Base-by-base conservation (phyloP, 92 coral and sea anemone species). In the Heteractis magnifica region DNA sequence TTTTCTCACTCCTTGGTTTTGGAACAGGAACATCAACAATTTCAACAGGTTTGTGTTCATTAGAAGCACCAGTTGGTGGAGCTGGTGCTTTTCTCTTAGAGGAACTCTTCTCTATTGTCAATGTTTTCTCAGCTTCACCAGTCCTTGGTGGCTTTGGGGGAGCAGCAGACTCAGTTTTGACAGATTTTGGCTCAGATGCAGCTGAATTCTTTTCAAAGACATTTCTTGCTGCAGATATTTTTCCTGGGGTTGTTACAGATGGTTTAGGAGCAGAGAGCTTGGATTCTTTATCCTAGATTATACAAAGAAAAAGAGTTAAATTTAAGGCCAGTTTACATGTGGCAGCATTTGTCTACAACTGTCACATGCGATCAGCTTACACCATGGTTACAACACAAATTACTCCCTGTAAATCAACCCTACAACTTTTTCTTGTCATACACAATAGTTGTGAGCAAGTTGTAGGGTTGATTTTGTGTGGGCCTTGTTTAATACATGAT, bases 141-240 rank as follows among this genome's bases (percentile, higher is more conserved):
- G 80, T 21, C 73, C 97, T 87, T 75, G 97, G 97, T n/a, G 97
- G 97, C 75, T 93, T 93, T 20, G 94, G 90, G 4, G 97, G 94
- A 1, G 88, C 93, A 71, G 53, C 78, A n/a, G 81, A 21, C 13
- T 75, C 20, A 34, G 79, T 16, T 14, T 74, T 74, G 11, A 52
- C 16, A 10, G 65, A 56, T 19, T 20, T 62, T 13, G 51, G 6
- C 10, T 84, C 82, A 65, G 19, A 10, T 68, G 62, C 10, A 11
- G 9, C 51, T 11, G 81, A 56, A 75, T 49, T 59, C 80, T 93
- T 91, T 82, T 93, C 97, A 93, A 93, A 93, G 21, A 87, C 77
- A 41, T 75, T 85, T 20, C 90, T 83, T 18, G 92, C 83, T 70
- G 77, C 87, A 59, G 91, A 84, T 6, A 93, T 87, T 74, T 87